A percentile compares a stretch with the other conserved stretches of the same genome.
Evolutionary conservation across 2,888 invertebrate genomes (phyloP).

Genomic region (Cancer borealis): DNA sequence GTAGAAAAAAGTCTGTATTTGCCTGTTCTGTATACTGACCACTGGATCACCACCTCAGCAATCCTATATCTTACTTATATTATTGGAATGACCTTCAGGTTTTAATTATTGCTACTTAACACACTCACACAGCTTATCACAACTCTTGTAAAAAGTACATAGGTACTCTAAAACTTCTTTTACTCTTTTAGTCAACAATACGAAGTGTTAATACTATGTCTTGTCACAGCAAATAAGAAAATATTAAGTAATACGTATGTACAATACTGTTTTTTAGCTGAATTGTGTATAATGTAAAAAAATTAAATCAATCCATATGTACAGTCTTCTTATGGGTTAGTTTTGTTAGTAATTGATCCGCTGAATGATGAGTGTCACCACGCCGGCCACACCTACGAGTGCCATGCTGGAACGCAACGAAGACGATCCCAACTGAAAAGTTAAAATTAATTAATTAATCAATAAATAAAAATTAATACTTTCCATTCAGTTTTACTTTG

Average conservation of each 20-base stretch:
- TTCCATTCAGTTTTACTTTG: too few species aligned
- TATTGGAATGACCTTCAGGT: background rate
- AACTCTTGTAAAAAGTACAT: background rate
- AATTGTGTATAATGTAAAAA: background rate
- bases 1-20: too few species aligned
- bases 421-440: conserved; percentile 65
- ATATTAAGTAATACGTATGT: background rate
- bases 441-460: background rate
- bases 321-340: background rate
- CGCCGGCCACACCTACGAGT: conserved; percentile 35
- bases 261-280: background rate
- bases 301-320: conserved; percentile 2
- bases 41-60: too few species aligned
- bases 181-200: background rate
- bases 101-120: background rate
- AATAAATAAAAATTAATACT: background rate
- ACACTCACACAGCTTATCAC: background rate
- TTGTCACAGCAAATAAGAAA: background rate
- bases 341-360: conserved; percentile 31
- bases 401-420: conserved; percentile 42
- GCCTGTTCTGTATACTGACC: too few species aligned
- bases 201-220: background rate
- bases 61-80: too few species aligned
- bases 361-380: conserved; percentile 48
- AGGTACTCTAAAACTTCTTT: too few species aligned